A percentile compares a stretch with the other conserved stretches of the same genome.
These are phyloP conservation scores for Cabera pusaria DNA, from an alignment of 2,888 invertebrate genomes.

Conservation along the genomic window DNA sequence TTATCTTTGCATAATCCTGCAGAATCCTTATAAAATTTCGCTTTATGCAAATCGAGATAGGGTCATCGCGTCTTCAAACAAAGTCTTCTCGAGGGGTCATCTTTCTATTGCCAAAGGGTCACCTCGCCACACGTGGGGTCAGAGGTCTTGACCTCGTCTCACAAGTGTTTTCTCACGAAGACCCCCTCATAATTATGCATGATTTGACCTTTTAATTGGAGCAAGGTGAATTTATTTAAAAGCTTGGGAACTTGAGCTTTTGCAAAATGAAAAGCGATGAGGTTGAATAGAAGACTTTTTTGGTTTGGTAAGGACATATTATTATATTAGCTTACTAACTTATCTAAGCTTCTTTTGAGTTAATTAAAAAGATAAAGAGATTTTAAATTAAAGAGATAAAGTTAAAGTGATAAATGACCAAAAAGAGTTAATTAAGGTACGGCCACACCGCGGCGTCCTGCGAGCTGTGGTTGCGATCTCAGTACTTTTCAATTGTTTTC, in stretches of 20 bases:
- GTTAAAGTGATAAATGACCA: too few relatives aligned
- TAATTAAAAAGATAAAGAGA: too few relatives aligned
- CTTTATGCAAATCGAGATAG: constrained; percentile 61
- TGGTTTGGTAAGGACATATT: too few relatives aligned
- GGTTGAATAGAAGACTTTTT: too few relatives aligned
- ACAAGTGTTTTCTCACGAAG: constrained; percentile 69
- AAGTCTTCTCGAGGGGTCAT: constrained; percentile 32
- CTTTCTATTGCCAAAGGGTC: constrained; percentile 25
- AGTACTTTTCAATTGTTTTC: too few relatives aligned
- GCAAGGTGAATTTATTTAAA: constrained; percentile 28
- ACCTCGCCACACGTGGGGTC: constrained; percentile 66
- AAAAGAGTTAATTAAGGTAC: too few relatives aligned
- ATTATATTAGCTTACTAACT: too few relatives aligned
- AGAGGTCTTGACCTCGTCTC: constrained; percentile 69
- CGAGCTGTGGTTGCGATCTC: too few relatives aligned
- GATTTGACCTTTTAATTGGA: constrained; percentile 25
- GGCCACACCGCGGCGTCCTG: too few relatives aligned
- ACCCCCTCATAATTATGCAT: constrained; percentile 36
- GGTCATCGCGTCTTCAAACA: constrained; percentile 32
- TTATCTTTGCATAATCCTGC: constrained; percentile 27
- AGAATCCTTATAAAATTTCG: constrained; percentile 44
- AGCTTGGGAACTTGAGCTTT: constrained; percentile 6
- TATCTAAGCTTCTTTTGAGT: too few relatives aligned
- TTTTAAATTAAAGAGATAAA: too few relatives aligned
- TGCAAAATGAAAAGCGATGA: too few relatives aligned